Conservation (phyloP, 1,140 invertebrate genomes). For the Himalopsyche phryganea region DNA sequence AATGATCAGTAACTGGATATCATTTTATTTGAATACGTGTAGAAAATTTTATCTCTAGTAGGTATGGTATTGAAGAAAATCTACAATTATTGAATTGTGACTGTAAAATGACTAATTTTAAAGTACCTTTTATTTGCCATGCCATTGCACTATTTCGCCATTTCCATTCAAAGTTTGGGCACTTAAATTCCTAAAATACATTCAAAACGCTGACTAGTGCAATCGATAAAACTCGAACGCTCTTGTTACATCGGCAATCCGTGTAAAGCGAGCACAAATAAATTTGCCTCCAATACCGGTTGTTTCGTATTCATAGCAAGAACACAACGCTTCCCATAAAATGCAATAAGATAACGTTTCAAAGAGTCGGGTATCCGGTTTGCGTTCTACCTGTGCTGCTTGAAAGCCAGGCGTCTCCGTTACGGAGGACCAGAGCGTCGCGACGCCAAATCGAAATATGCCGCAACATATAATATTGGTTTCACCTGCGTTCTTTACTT, state of each 20-base stretch:
- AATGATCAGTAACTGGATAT: no score
- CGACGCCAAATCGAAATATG: constrained; percentile 28
- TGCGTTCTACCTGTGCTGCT: background rate
- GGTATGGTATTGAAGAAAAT: no score
- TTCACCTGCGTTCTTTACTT: constrained; percentile 1
- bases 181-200: no score
- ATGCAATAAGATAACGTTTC: constrained; percentile 33
- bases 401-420: constrained; percentile 3
- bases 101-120: no score
- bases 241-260: constrained; percentile 4
- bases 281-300: constrained; percentile 21
- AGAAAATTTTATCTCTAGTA: no score
- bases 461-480: constrained; percentile 21
- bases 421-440: constrained; percentile 7
- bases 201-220: no score
- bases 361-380: constrained; percentile 20
- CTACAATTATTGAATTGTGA: no score
- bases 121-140: no score
- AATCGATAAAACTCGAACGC: background rate
- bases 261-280: constrained; percentile 13
- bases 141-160: no score
- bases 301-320: constrained; percentile 27
- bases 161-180: no score
- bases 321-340: constrained; percentile 28
- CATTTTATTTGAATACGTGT: no score